Conservation (phyloP, 35 echinoderm and acorn worm species). For the Acanthaster planci region DNA sequence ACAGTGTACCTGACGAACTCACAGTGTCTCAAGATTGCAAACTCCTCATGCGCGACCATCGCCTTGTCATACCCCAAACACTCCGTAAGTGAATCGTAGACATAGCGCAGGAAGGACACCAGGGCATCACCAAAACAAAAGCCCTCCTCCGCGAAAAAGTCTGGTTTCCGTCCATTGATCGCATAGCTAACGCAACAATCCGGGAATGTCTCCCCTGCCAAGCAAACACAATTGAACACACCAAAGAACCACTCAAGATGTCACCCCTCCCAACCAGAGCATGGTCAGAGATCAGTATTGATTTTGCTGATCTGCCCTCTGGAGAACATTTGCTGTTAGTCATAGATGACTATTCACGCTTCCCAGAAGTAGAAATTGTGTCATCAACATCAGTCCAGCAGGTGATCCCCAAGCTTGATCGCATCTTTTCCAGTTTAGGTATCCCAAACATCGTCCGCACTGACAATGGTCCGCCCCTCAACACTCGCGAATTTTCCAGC, state of each 20-base stretch:
- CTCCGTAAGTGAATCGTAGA: slow-evolving; percentile 26
- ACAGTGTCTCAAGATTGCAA: background rate
- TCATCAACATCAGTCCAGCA: too few relatives aligned
- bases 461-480: slow-evolving; percentile 79
- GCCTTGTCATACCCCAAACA: slow-evolving; percentile 32
- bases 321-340: slow-evolving; percentile 41
- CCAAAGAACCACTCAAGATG: slow-evolving; percentile 32
- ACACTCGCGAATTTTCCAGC: too few relatives aligned
- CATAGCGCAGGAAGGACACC: slow-evolving; percentile 63
- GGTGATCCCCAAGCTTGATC: too few relatives aligned
- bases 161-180: slow-evolving; percentile 34
- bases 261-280: slow-evolving; percentile 30
- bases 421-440: slow-evolving; percentile 65
- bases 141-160: too few relatives aligned
- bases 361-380: too few relatives aligned
- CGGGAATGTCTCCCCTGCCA: too few relatives aligned
- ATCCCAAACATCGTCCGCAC: slow-evolving; percentile 49
- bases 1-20: background rate
- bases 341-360: too few relatives aligned
- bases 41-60: too few relatives aligned
- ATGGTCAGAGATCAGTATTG: slow-evolving; percentile 29
- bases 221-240: too few relatives aligned
- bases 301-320: slow-evolving; percentile 38
- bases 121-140: slow-evolving; percentile 33
- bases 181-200: too few relatives aligned